Evolutionary conservation across 2,797 vertebrate genomes (phyloP).

Genomic region (Spheniscus humboldti): DNA sequence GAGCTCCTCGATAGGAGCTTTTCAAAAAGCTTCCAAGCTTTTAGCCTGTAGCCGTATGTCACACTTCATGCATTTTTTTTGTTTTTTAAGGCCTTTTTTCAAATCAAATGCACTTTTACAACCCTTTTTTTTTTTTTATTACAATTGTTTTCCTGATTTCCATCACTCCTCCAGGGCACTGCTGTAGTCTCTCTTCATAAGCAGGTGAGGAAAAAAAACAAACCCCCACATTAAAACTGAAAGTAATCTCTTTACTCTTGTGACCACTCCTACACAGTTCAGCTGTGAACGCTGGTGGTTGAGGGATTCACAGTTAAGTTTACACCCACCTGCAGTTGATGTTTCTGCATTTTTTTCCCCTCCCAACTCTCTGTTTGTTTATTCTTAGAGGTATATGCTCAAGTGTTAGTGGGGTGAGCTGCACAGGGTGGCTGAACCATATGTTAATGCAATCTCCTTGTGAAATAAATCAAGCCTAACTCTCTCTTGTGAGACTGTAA

Average conservation of each 20-base stretch:
- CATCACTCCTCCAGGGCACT: no score
- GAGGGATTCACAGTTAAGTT: background rate
- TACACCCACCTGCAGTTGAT: background rate
- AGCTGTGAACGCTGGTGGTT: background rate
- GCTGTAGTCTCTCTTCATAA: background rate
- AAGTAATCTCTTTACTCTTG: background rate
- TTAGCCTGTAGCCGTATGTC: background rate
- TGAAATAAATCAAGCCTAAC: background rate
- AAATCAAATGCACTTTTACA: background rate
- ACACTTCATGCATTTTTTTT: background rate
- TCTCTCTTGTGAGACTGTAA: background rate
- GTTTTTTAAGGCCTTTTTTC: background rate
- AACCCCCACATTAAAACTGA: accelerated
- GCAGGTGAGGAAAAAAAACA: background rate
- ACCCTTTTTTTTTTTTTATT: background rate
- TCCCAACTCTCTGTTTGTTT: background rate
- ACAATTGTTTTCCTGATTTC: background rate
- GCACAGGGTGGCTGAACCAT: background rate
- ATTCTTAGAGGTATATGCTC: background rate
- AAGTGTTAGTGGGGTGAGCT: background rate
- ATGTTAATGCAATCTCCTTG: background rate
- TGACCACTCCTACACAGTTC: background rate
- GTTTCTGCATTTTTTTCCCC: background rate
- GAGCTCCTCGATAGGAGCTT: background rate
- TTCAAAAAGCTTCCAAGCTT: background rate